Percentiles rank a stretch among this genome's conserved stretches.
These are phyloP conservation scores for Stigmatopora argus DNA, from an alignment of 2,113 vertebrate species.

Conservation along the genomic window DNA sequence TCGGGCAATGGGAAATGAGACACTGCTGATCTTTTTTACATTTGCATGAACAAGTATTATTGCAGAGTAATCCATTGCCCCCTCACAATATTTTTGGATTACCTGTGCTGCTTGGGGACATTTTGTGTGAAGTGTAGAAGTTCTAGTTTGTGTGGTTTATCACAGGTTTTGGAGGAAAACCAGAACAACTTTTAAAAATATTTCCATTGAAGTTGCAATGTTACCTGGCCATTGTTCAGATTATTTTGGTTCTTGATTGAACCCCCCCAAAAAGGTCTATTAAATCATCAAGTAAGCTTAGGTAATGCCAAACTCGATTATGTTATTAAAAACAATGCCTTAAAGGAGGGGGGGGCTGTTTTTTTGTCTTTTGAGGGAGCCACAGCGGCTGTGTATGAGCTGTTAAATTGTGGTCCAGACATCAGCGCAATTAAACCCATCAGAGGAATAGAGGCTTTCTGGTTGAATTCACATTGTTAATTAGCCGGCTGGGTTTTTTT, in stretches of 20 bases:
- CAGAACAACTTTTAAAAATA: background rate
- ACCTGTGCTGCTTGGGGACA: background rate
- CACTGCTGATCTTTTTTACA: background rate
- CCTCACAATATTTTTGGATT: background rate
- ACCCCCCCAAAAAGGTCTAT: conserved; percentile 59
- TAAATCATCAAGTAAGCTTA: conserved; percentile 74
- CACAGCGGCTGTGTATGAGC: conserved; percentile 63
- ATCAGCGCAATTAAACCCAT: conserved; percentile 59
- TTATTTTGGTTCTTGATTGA: conserved; percentile 72
- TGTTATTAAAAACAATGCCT: conserved; percentile 20
- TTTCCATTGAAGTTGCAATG: background rate
- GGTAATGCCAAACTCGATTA: conserved; percentile 73
- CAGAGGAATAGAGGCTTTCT: conserved; percentile 64
- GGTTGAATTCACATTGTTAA: conserved; percentile 75
- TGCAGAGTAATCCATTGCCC: background rate
- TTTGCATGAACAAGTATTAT: background rate
- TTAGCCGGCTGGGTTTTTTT: conserved; percentile 62
- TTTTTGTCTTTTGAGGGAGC: conserved; percentile 55
- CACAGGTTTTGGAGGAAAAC: background rate
- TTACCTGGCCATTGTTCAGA: conserved; percentile 65
- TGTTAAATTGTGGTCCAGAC: conserved; percentile 63
- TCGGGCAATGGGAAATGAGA: background rate
- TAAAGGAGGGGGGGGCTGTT: conserved; percentile 55
- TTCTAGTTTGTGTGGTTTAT: background rate
- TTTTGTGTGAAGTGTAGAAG: background rate